Evolutionary conservation across 64 coral and sea anemone species (phyloP), one percentile per base, ranked within the genome.

Genomic region (Dendrophyllia cribrosa): DNA sequence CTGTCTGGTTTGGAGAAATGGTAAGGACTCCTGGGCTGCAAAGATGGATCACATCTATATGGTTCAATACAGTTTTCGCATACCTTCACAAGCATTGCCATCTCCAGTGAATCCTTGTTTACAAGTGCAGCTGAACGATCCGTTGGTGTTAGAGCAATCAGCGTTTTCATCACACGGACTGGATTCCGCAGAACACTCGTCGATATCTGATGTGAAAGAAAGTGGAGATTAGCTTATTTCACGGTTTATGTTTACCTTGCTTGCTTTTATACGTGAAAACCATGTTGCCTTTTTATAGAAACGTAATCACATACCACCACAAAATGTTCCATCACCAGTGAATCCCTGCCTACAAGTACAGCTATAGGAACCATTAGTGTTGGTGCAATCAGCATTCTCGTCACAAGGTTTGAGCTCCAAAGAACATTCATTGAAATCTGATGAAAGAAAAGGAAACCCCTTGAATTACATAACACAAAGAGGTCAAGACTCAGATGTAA

Each of bases 281-380:
- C 12, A 9, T 56, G 7, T 56, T 12, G 53, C 53, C 53, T 56
- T 9, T 56, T 56, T 7, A 9, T 56, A 9, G 53, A 56, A 56
- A 56, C 53, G 1, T 56, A 7, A 12, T 56, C 43, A 0, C 48
- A n/a, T 15, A 90, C 88, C 76, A 80, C 52, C 64, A 21, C 88
- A 90, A 3, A 6, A n/a, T 12, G 6, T 77, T 2, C 94, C 94
- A 78, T 96, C 78, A 4, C 94, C 91, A 9, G 65, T 86, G 19
- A 62, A 93, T 6, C 95, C 91, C 22, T 89, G 51, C 9, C 56
- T 75, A 89, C 95, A 96, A 53, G 56, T 52, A 45, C 95, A 96
- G 21, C 58, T 77, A 23, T 93, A 96, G 9, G 95, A 96, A 3
- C 95, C 95, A 20, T 67, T 34, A 53, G 13, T 96, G 55, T 96